Evolutionary conservation across 1,140 invertebrate genomes (phyloP), one percentile per base, ranked within the genome.

Genomic region (Agrypnia vestita): DNA sequence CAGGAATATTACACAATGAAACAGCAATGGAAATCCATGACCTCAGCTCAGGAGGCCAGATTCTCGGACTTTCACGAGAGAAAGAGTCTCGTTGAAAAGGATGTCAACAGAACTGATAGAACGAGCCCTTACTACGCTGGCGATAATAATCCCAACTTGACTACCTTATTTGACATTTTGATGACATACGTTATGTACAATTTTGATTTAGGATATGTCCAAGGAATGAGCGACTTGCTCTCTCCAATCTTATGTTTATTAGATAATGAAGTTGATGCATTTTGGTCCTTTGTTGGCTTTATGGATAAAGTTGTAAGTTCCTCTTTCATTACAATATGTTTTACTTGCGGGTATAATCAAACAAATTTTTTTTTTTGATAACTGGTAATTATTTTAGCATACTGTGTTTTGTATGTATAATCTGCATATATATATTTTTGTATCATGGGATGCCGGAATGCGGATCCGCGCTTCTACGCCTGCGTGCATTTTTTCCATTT

Each of bases 121-220:
- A 96, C 94, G 6, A 93, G 97, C 85, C 92, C 94, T 10, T 99
- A 95, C 87, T 99, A 95, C 88, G 92, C 94, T 35, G 97, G 97
- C 0, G 96, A 98, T 80, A 93, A 97, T 84, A 98, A 98, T 89
- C 91, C 93, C 10, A 97, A 99, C 89, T 89, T 99, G 44, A 89
- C 92, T 75, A 91, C 95, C 17, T 88, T 99, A 0, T 93, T 95
- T 84, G 96, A 99, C 85, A 97, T 99, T 85, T 90, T 99, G 1
- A 98, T 99, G 96, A 99, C 98, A 0, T 99, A 99, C 87, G 95
- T 97, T n/a, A 99, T 99, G 98, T 99, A 99, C 86, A 99, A 99
- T 89, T 99, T 99, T 89, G 98, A 99, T 90, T 89, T 99, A 79
- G 98, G 97, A 84, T 97, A 97, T 85, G 96, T 97, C 0, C 96